Percentiles rank a stretch among this genome's conserved stretches.
phyloP scores from a whole-genome alignment of 2,888 invertebrate species.

The Gortyna flavago region DNA sequence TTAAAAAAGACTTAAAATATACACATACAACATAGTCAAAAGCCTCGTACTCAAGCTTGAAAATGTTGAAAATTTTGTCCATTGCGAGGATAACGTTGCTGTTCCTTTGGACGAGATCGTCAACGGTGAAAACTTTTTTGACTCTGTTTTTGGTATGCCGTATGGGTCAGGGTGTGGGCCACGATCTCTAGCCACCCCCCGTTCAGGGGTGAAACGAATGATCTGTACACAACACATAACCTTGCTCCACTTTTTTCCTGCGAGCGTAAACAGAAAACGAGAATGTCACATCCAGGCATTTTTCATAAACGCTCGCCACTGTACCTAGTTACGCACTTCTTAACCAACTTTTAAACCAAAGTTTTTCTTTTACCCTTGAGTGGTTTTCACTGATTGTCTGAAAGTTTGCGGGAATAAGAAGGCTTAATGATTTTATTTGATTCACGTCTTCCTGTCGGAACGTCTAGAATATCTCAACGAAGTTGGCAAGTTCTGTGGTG shows the following conservation, averaged over 20 bases:
- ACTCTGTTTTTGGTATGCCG: background rate
- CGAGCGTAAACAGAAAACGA: background rate
- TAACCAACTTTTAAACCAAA: background rate
- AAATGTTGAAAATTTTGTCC: too few relatives aligned
- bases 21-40: too few relatives aligned
- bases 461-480: constrained; percentile 50
- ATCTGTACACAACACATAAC: background rate
- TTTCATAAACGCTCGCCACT: background rate
- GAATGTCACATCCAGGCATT: background rate
- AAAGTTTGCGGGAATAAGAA: constrained; percentile 37
- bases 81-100: background rate
- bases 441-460: constrained; percentile 39
- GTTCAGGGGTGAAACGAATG: background rate
- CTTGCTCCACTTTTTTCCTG: background rate
- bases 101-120: background rate
- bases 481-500: constrained; percentile 45
- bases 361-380: constrained; percentile 4
- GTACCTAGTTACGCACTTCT: background rate
- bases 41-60: too few relatives aligned
- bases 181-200: too few relatives aligned
- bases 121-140: background rate
- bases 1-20: too few relatives aligned
- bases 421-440: constrained; percentile 45
- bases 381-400: constrained; percentile 17
- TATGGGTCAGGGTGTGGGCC: background rate